Evolutionary conservation across 92 coral and sea anemone species (phyloP).

Genomic region (Epizoanthus stellaris): DNA sequence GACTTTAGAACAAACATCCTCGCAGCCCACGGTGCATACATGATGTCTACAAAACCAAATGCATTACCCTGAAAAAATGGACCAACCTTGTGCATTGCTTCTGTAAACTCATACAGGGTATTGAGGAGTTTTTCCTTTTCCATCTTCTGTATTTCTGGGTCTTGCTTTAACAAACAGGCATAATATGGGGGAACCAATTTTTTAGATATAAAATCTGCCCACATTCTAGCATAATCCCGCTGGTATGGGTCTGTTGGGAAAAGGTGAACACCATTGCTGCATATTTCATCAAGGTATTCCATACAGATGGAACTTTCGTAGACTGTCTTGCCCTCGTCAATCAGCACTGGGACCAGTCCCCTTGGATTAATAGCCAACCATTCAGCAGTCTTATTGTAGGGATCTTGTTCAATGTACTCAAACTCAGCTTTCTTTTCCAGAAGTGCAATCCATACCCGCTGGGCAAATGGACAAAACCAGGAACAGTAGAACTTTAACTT

Average conservation of each 20-base stretch:
- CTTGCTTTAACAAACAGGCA: constrained; percentile 61
- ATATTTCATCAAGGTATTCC: constrained; percentile 76
- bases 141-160: constrained; percentile 56
- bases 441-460: constrained; percentile 83
- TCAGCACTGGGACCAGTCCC: constrained; percentile 73
- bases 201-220: constrained; percentile 81
- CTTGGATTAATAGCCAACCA: constrained; percentile 83
- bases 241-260: constrained; percentile 71
- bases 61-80: constrained; percentile 68
- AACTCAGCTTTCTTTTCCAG: constrained; percentile 75
- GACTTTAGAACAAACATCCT: constrained; percentile 66
- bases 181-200: constrained; percentile 74
- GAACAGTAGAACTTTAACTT: constrained; percentile 67
- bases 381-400: constrained; percentile 81
- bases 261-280: constrained; percentile 51
- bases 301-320: constrained; percentile 78
- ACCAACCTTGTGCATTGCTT: constrained; percentile 69
- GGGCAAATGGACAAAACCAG: constrained; percentile 88
- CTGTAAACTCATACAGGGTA: constrained; percentile 49
- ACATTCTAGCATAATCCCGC: constrained; percentile 74
- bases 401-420: constrained; percentile 82
- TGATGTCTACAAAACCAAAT: constrained; percentile 77
- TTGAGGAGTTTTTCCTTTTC: constrained; percentile 55
- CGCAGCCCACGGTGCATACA: constrained; percentile 80
- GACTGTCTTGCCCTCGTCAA: constrained; percentile 64